Conservation (phyloP, 2,113 vertebrate genomes). For the Antigone vipio region DNA sequence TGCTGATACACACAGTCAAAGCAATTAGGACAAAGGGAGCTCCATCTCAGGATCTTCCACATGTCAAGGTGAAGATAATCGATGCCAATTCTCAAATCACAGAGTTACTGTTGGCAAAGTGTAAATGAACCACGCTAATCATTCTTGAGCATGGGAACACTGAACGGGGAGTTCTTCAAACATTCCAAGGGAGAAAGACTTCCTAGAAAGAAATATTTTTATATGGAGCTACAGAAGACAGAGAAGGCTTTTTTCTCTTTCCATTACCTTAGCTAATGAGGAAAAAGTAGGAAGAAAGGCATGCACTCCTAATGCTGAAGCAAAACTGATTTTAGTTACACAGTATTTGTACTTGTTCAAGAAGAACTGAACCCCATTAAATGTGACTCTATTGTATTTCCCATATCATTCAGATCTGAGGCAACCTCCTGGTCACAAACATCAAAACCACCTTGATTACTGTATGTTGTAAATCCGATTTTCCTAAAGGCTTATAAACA, state of each 20-base stretch:
- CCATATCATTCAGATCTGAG: background rate
- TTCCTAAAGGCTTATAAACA: conserved; percentile 53
- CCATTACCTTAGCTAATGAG: background rate
- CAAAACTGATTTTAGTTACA: background rate
- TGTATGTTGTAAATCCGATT: conserved; percentile 11
- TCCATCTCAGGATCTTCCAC: conserved; percentile 19
- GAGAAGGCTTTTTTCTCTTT: background rate
- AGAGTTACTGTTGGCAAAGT: conserved; percentile 53
- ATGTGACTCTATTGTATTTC: background rate
- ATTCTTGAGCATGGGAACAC: background rate
- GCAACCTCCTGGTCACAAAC: conserved; percentile 29
- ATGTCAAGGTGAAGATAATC: conserved; percentile 37
- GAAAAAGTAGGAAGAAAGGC: background rate
- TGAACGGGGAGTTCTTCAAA: background rate
- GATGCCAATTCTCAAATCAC: conserved; percentile 19
- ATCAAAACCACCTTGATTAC: conserved; percentile 54
- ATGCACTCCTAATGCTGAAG: background rate
- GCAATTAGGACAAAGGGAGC: conserved; percentile 15
- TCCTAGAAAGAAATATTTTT: background rate
- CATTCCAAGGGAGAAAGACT: conserved; percentile 1
- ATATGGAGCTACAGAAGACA: background rate
- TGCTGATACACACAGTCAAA: background rate
- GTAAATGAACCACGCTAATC: conserved; percentile 28
- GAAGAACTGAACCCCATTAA: conserved; percentile 9
- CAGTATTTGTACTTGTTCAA: background rate